Evolutionary conservation across 2,113 vertebrate genomes (phyloP).

Genomic region (Cisticola juncidis): DNA sequence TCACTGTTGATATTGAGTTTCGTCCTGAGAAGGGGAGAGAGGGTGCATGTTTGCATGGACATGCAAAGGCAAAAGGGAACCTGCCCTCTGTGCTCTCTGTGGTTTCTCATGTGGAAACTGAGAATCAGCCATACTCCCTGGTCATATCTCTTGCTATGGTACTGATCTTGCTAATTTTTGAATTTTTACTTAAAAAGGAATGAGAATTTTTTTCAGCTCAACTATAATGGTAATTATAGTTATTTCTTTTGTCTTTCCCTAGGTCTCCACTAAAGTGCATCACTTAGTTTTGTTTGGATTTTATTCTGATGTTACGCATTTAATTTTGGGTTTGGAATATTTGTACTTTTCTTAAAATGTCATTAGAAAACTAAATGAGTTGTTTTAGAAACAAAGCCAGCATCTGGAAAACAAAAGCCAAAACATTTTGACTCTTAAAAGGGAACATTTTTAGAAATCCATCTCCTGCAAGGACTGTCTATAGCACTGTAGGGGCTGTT

Average conservation of each 20-base stretch:
- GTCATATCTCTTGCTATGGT: not conserved
- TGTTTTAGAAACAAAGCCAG: not conserved
- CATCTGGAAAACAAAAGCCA: not conserved
- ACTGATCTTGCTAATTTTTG: not conserved
- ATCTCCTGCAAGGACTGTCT: not conserved
- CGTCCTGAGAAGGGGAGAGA: not conserved
- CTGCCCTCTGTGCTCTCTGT: not conserved
- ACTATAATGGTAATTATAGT: not conserved
- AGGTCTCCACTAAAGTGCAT: not conserved
- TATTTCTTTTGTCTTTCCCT: not conserved
- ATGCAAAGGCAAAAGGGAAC: not conserved
- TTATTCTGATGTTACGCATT: not conserved
- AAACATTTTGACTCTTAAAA: not conserved
- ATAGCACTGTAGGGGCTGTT: not conserved
- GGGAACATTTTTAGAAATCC: not conserved
- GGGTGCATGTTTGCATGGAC: not conserved
- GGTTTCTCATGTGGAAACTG: not conserved
- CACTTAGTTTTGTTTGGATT: not conserved
- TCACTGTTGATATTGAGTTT: not conserved
- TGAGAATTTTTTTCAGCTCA: not conserved
- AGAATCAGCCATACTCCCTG: not conserved
- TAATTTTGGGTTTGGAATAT: not conserved
- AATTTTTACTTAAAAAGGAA: not conserved
- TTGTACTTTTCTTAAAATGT: not conserved
- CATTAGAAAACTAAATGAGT: not conserved